Evolutionary conservation across 2,113 vertebrate species (phyloP), one percentile per base, ranked within the genome.

Genomic region (Callipepla squamata): DNA sequence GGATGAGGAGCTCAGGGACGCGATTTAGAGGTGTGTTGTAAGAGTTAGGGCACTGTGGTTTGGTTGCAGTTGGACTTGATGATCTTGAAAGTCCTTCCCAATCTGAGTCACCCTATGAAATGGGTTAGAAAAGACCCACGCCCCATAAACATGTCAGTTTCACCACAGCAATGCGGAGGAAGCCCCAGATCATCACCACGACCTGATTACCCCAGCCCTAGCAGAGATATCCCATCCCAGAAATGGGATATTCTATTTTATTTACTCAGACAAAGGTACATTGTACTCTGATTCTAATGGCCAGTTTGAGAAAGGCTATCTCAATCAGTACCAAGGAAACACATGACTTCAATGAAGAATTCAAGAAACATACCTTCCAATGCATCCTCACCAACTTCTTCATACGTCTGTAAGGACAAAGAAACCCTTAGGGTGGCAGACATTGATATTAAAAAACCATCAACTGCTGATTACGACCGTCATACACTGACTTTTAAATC

Each of bases 341-440:
- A 30, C 62, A 72, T 17, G 70, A 69, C 36, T 81, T 62, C 55
- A 74, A 15, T 9, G 63, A 1, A 4, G 17, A 61, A 62, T 70
- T n/a, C 8, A 20, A 85, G 80, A 87, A 48, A 62, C 90, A 11
- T 97, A 99, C 99, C 98, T 98, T 99, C 99, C 65, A 99, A 79
- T 7, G 98, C 98, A 61, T 99, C 98, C 47, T 99, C 98, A 80
- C 98, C 97, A 13, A 98, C 96, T 81, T 98, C 97, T 97, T 99
- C 98, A 16, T 96, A 97, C 14, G 97, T 98, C 99, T 99, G 94
- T 61, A 96, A 96, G 95, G 77, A 77, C 93, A 97, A 69, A 89
- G 44, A 65, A 45, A 14, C 9, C 44, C 38, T 95, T 66, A 91
- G 68, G 45, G 87, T 28, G 61, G 67, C n/a, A 48, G 50, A 48